Percentiles rank a stretch among this genome's conserved stretches.
Conservation (phyloP, 2,888 invertebrate species). For the Chloroclystis v-ata region DNA sequence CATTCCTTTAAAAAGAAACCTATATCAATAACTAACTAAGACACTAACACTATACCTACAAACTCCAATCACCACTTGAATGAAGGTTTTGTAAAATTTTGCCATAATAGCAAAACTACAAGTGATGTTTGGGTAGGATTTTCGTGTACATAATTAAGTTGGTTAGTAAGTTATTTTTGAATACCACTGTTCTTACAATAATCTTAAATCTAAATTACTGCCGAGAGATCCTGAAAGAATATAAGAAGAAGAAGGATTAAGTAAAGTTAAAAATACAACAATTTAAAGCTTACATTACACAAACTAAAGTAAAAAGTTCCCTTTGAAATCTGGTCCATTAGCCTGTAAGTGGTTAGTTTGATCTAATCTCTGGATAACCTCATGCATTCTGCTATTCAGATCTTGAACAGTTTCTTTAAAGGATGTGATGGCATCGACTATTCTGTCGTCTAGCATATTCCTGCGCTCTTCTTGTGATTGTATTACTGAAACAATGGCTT, state of each 20-base stretch:
- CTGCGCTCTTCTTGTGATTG: conserved; percentile 53
- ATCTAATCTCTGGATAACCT: conserved; percentile 48
- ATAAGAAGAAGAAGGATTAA: not conserved
- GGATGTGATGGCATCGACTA: conserved; percentile 51
- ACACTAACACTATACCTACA: too few relatives aligned
- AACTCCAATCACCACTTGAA: too few relatives aligned
- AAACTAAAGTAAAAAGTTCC: conserved; percentile 40
- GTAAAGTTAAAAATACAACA: not conserved
- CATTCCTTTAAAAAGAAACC: conserved; percentile 81
- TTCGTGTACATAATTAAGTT: too few relatives aligned
- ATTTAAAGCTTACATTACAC: conserved; percentile 13
- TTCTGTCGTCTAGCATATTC: conserved; percentile 46
- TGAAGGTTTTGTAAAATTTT: too few relatives aligned
- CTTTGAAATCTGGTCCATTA: conserved; percentile 44
- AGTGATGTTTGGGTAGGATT: too few relatives aligned
- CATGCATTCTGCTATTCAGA: conserved; percentile 54
- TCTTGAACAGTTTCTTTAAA: conserved; percentile 59
- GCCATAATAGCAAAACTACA: too few relatives aligned
- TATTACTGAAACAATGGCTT: conserved; percentile 54
- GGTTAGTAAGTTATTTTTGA: conserved; percentile 17
- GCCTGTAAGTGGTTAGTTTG: conserved; percentile 37
- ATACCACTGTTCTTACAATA: conserved; percentile 23
- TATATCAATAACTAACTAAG: too few relatives aligned
- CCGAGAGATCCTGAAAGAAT: not conserved
- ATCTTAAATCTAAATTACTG: conserved; percentile 7